Evolutionary conservation across 2,888 invertebrate genomes (phyloP).

Genomic region (Xanthia icteritia): DNA sequence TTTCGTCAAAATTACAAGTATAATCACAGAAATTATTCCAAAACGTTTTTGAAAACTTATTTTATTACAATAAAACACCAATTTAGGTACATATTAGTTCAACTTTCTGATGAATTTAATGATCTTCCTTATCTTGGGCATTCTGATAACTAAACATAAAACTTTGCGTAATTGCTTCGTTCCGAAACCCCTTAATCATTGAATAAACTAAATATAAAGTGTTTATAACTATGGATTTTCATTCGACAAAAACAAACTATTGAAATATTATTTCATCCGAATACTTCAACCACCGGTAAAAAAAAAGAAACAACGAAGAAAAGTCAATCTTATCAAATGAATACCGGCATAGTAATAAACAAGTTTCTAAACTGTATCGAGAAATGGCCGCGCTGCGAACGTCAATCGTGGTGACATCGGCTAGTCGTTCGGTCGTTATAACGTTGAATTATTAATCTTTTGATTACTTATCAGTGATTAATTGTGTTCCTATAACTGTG

Average conservation of each 20-base stretch:
- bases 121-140: background rate
- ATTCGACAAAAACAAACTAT: background rate
- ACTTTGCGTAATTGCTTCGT: slow-evolving; percentile 12
- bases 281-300: background rate
- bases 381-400: slow-evolving; percentile 68
- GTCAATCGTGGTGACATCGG: slow-evolving; percentile 75
- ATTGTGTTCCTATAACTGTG: slow-evolving; percentile 68
- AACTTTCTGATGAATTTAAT: background rate
- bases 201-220: too few species aligned
- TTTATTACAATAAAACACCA: background rate
- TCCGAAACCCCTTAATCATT: background rate
- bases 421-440: slow-evolving; percentile 67
- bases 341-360: background rate
- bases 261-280: background rate
- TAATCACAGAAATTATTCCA: background rate
- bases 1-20: background rate
- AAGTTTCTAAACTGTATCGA: slow-evolving; percentile 43
- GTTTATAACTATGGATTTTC: background rate
- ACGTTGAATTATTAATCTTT: slow-evolving; percentile 70
- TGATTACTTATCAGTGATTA: slow-evolving; percentile 74
- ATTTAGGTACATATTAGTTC: fast-evolving
- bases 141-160: slow-evolving; percentile 28
- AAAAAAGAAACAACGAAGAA: background rate
- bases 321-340: background rate
- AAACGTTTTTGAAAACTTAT: fast-evolving